A percentile compares a stretch with the other conserved stretches of the same genome.
phyloP scores from a whole-genome alignment of 2,113 vertebrate species.

The Eudyptes chrysolophus region DNA sequence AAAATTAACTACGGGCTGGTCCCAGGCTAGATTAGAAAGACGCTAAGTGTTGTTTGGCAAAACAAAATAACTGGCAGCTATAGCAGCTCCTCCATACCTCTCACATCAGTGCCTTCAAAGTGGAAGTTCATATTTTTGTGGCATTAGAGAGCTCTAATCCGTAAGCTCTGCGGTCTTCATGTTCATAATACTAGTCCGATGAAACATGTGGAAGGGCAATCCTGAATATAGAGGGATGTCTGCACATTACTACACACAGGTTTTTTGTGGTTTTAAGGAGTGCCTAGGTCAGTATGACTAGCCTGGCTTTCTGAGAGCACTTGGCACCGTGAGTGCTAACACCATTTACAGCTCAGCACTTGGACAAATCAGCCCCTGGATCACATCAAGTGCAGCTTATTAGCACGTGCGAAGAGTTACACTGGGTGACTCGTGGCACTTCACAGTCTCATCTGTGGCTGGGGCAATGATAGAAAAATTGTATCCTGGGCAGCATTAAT shows the following conservation, averaged over 20 bases:
- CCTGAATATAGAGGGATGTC: background rate
- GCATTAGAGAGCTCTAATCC: background rate
- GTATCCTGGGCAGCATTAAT: background rate
- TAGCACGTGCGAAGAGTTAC: background rate
- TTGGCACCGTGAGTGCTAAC: accelerated
- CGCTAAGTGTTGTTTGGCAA: background rate
- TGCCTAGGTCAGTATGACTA: too few species aligned
- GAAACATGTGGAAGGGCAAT: background rate
- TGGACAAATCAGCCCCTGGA: background rate
- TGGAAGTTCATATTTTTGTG: background rate
- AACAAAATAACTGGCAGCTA: background rate
- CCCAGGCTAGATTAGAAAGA: background rate
- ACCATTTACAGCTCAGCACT: background rate
- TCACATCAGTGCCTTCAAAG: background rate
- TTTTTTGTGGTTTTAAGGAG: background rate
- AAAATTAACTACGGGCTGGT: background rate
- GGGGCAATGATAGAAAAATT: background rate
- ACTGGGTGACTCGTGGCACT: background rate
- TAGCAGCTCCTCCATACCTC: background rate
- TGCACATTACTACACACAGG: background rate
- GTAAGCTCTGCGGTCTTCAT: background rate
- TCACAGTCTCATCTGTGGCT: background rate
- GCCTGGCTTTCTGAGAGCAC: background rate
- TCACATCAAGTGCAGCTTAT: accelerated
- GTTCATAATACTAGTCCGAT: background rate